These are phyloP conservation scores for Vireo griseus DNA, from an alignment of 2,797 vertebrate species.

Conservation along the genomic window DNA sequence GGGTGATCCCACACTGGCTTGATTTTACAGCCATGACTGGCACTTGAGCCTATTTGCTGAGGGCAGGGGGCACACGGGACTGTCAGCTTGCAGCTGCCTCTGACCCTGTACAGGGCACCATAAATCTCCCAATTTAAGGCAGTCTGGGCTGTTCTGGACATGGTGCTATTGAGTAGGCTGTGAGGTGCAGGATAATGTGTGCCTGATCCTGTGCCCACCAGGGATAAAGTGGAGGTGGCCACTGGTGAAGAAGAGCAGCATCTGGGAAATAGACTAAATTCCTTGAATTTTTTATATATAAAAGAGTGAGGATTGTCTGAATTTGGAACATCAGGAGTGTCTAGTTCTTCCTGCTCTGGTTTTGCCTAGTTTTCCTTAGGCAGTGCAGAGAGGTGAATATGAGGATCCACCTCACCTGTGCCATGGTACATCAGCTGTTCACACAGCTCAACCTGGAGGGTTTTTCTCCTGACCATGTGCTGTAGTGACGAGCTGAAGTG, in stretches of 20 bases:
- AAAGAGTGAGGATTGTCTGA: neutral
- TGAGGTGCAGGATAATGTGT: rapidly evolving
- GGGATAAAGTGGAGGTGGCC: neutral
- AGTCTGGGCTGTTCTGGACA: neutral
- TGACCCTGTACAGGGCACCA: neutral
- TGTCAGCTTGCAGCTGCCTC: neutral
- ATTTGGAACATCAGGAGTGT: neutral
- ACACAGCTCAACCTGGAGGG: rapidly evolving
- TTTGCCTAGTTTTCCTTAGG: neutral
- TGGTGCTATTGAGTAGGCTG: neutral
- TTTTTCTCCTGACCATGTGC: rapidly evolving
- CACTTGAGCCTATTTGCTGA: conserved; percentile 50
- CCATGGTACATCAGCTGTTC: neutral
- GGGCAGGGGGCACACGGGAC: conserved; percentile 19
- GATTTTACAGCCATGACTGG: conserved; percentile 53
- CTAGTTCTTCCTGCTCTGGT: neutral
- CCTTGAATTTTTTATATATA: neutral
- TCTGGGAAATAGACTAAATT: neutral
- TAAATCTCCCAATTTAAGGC: conserved; percentile 23
- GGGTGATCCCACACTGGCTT: neutral
- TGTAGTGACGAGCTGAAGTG: neutral
- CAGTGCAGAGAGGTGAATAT: neutral
- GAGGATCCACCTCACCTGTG: neutral
- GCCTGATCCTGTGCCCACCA: rapidly evolving
- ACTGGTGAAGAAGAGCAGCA: neutral